Evolutionary conservation across 2,888 invertebrate genomes (phyloP).

Genomic region (Scotopteryx bipunctaria): DNA sequence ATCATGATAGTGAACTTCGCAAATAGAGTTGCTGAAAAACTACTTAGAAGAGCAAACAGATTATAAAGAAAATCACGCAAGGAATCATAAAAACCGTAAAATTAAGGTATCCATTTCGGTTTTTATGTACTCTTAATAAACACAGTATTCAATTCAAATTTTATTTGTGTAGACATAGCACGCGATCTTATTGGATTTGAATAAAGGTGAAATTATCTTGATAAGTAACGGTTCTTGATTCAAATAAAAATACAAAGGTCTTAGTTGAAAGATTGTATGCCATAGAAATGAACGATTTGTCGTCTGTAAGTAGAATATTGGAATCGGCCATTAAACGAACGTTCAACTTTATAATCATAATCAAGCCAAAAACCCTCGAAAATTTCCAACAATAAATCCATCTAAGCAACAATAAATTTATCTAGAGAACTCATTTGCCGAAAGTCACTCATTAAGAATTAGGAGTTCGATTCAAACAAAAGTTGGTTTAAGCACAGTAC

Average conservation of each 20-base stretch:
- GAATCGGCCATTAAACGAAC: conserved; percentile 14
- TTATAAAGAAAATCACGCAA: too few relatives aligned
- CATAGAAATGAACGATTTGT: too few relatives aligned
- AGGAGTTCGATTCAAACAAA: conserved; percentile 41
- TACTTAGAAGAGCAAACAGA: neutral
- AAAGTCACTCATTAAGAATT: conserved; percentile 48
- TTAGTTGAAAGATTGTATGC: too few relatives aligned
- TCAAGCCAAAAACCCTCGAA: conserved; percentile 10
- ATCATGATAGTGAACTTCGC: neutral
- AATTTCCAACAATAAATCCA: conserved; percentile 21
- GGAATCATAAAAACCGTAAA: too few relatives aligned
- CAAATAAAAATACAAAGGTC: neutral
- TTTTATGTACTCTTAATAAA: too few relatives aligned
- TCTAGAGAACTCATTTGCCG: conserved; percentile 34
- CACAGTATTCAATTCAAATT: too few relatives aligned
- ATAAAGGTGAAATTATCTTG: too few relatives aligned
- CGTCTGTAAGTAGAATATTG: too few relatives aligned
- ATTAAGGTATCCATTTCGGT: too few relatives aligned
- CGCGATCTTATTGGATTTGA: too few relatives aligned
- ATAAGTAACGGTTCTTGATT: too few relatives aligned
- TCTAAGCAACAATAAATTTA: conserved; percentile 29
- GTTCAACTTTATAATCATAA: conserved; percentile 14
- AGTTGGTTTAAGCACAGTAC: conserved; percentile 24
- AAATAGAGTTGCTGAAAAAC: neutral
- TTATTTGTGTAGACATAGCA: too few relatives aligned